Evolutionary conservation across 1,140 invertebrate species (phyloP), one percentile per base, ranked within the genome.

Genomic region (Cardiocondyla obscurior): DNA sequence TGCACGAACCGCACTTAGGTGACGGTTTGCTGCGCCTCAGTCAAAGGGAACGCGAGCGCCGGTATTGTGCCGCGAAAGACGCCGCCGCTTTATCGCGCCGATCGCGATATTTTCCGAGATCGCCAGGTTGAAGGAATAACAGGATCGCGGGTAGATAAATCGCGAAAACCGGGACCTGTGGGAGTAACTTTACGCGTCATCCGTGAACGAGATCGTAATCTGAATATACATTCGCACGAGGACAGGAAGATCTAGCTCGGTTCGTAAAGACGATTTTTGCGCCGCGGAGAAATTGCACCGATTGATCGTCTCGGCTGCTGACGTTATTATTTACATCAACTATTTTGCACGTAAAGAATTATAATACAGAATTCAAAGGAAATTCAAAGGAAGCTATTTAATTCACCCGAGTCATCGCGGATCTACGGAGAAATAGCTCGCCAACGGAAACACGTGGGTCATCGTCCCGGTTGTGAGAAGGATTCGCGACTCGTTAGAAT

Each of bases 81-180:
- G 62, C 19, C 39, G 16, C 7, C 7, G 44, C 33, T 70, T 86
- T 86, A 86, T 87, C 72, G 73, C 7, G 12, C 3, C 30, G 81
- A 87, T 87, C 84, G 79, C 79, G 70, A 83, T 70, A 58, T 74
- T 69, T 60, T 53, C 14, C 44, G 39, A 67, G 76, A 57, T 67
- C 28, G 58, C 36, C 57, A n/a, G 44, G 39, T 28, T 53, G 28
- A 25, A 22, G n/a, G 51, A 72, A 69, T 70, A 81, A 82, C 64
- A 81, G 82, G 46, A 64, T 46, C 16, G 28, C 44, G 5, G 49
- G 39, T 33, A 57, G 70, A 85, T 84, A 85, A 70, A 83, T 57
- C 30, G 36, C 16, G 39, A 46, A 33, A 57, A 65, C 36, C 69
- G 46, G 39, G 46, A 67, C 28, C 25, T 33, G 25, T 83, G 81